Conservation (phyloP, 2,113 vertebrate species). For the Echinops telfairi region DNA sequence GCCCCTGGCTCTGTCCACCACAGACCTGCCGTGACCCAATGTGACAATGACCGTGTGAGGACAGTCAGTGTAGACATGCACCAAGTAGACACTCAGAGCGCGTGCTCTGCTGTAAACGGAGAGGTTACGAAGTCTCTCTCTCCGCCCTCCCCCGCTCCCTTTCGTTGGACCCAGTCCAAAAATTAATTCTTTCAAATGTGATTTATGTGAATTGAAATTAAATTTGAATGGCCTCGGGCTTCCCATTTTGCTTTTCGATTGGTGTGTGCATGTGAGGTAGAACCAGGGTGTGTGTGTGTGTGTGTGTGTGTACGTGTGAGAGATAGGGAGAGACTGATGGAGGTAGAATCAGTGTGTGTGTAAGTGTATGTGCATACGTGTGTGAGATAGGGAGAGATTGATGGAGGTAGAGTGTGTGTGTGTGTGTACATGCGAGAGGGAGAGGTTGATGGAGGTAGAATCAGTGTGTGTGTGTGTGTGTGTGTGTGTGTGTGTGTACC, state of each 20-base stretch:
- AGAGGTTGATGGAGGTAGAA: too few species aligned
- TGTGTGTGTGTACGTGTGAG: too few species aligned
- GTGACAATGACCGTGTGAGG: neutral
- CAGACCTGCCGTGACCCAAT: neutral
- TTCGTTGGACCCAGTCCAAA: neutral
- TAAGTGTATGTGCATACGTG: too few species aligned
- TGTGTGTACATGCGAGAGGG: too few species aligned
- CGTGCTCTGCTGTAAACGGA: neutral
- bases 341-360: too few species aligned
- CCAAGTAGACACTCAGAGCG: neutral
- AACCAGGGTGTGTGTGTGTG: too few species aligned
- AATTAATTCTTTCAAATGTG: conserved; percentile 23
- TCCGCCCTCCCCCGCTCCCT: neutral
- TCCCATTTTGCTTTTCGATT: conserved; percentile 44
- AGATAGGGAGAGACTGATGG: too few species aligned
- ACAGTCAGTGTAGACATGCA: neutral
- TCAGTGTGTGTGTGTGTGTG: too few species aligned
- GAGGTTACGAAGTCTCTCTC: conserved; percentile 25
- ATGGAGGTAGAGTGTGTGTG: too few species aligned
- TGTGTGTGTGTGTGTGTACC: too few species aligned
- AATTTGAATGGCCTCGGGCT: neutral
- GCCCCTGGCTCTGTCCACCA: neutral
- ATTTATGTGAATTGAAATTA: neutral
- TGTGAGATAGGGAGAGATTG: too few species aligned
- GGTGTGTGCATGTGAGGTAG: too few species aligned